Evolutionary conservation across 2,888 invertebrate species (phyloP).

Genomic region (Drosophila limbata): DNA sequence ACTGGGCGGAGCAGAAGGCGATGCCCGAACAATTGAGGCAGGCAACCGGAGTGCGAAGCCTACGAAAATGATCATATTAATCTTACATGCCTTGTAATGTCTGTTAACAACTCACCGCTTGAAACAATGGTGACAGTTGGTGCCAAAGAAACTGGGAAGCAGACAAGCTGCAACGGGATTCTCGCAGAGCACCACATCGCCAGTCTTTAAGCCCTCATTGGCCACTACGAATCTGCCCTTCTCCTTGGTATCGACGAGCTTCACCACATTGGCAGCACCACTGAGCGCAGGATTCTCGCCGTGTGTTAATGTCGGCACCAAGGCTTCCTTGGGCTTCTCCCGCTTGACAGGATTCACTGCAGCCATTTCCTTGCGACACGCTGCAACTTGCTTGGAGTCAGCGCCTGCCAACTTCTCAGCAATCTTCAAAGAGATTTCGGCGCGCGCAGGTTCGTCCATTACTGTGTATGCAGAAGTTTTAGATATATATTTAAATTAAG

Average conservation of each 20-base stretch:
- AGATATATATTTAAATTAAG: too few relatives aligned
- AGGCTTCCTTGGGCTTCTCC: constrained; percentile 12
- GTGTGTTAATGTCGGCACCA: constrained; percentile 84
- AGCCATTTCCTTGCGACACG: constrained; percentile 86
- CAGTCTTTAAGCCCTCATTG: constrained; percentile 86
- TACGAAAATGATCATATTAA: constrained; percentile 60
- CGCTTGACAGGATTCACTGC: constrained; percentile 66
- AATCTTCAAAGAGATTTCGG: constrained; percentile 89
- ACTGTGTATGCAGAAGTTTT: constrained; percentile 81
- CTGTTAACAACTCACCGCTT: constrained; percentile 86
- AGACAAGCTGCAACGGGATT: constrained; percentile 91
- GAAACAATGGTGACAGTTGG: constrained; percentile 93
- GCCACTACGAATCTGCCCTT: constrained; percentile 91
- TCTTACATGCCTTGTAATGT: neutral
- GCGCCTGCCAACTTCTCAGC: constrained; percentile 87
- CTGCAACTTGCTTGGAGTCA: constrained; percentile 85
- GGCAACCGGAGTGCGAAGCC: constrained; percentile 89
- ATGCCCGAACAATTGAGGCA: constrained; percentile 91
- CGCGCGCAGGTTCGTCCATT: constrained; percentile 87
- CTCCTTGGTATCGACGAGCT: constrained; percentile 87
- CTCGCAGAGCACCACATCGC: constrained; percentile 91
- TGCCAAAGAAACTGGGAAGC: constrained; percentile 90
- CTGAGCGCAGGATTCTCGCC: constrained; percentile 87
- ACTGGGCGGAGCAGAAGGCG: constrained; percentile 90
- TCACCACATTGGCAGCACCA: constrained; percentile 87